Conservation (phyloP, 2,888 invertebrate species). For the Thymelicus sylvestris region DNA sequence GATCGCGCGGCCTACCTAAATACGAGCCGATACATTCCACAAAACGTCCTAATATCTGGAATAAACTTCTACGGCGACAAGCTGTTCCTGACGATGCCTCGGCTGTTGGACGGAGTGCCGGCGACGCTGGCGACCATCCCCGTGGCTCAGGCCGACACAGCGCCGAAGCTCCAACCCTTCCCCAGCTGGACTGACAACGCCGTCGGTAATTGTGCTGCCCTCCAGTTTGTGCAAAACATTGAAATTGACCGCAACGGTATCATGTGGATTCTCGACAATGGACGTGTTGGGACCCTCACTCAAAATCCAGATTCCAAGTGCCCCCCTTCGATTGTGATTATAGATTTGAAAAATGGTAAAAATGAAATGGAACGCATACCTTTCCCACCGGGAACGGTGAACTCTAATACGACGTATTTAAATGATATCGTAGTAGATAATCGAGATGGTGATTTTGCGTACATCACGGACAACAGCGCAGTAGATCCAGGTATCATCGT, state of each 20-base stretch:
- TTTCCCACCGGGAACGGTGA: constrained; percentile 86
- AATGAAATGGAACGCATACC: constrained; percentile 84
- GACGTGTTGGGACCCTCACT: constrained; percentile 86
- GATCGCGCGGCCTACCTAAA: constrained; percentile 81
- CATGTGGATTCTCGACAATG: constrained; percentile 89
- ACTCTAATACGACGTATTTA: constrained; percentile 84
- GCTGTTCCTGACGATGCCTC: constrained; percentile 88
- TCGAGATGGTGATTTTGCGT: constrained; percentile 88
- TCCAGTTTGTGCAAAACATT: constrained; percentile 90
- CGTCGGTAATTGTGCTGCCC: constrained; percentile 87
- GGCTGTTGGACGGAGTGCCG: constrained; percentile 89
- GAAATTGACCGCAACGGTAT: constrained; percentile 89
- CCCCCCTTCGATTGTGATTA: constrained; percentile 87
- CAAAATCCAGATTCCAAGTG: constrained; percentile 83
- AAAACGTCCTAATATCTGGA: constrained; percentile 88
- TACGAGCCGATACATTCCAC: constrained; percentile 86
- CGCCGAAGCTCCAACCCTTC: constrained; percentile 87
- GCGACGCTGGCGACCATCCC: constrained; percentile 87
- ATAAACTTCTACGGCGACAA: constrained; percentile 87
- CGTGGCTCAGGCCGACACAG: constrained; percentile 75
- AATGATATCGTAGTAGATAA: constrained; percentile 91
- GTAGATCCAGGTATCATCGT: constrained; percentile 90
- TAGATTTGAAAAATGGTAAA: constrained; percentile 86
- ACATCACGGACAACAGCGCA: constrained; percentile 89
- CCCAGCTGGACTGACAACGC: constrained; percentile 89